Evolutionary conservation across 2,113 vertebrate genomes (phyloP).

Genomic region (Ginglymostoma cirratum): DNA sequence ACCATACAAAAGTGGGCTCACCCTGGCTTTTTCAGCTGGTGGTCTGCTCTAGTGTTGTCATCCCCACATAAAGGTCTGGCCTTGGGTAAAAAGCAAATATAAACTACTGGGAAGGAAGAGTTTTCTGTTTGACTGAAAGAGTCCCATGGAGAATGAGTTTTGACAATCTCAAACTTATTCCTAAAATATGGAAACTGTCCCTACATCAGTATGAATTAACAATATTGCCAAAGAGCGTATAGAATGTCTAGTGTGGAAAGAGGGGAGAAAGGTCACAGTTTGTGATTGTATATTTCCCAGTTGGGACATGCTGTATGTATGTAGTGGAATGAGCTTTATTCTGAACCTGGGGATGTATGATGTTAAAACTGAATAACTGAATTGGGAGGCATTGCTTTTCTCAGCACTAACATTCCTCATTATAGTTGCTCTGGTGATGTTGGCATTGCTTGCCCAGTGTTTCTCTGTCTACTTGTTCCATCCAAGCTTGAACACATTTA

Average conservation of each 20-base stretch:
- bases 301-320: neutral
- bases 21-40: neutral
- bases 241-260: neutral
- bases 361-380: neutral
- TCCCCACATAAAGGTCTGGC: neutral
- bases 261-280: neutral
- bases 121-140: neutral
- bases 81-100: neutral
- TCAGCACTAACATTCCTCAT: neutral
- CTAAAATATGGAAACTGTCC: neutral
- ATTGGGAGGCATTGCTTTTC: neutral
- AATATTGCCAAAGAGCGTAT: neutral
- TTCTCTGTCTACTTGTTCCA: conserved; percentile 22
- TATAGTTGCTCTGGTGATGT: neutral
- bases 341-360: neutral
- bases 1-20: neutral
- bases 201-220: neutral
- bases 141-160: neutral
- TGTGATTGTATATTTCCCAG: neutral
- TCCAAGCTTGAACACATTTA: neutral
- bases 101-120: neutral
- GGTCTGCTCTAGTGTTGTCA: too few species aligned
- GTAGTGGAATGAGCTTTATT: neutral
- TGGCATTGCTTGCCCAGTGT: neutral
- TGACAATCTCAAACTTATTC: neutral